A percentile compares a stretch with the other conserved stretches of the same genome.
Conservation (phyloP, 2,797 vertebrate species). For the Sciurus carolinensis region DNA sequence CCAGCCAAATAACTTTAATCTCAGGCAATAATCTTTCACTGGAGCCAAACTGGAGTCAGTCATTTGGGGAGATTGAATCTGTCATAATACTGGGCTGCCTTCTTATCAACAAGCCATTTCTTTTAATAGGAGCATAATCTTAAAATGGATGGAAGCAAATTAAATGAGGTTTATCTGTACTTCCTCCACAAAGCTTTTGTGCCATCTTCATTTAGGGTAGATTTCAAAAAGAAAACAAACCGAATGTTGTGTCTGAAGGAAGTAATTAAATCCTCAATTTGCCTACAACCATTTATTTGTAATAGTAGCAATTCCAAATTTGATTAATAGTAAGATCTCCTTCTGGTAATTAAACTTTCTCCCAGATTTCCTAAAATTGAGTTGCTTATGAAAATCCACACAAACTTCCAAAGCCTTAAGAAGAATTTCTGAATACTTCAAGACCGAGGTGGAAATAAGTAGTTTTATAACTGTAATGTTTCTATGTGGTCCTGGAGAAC, state of each 20-base stretch:
- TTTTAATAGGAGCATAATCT: constrained; percentile 69
- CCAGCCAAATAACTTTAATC: constrained; percentile 74
- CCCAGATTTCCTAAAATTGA: constrained; percentile 75
- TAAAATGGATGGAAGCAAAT: constrained; percentile 72
- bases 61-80: constrained; percentile 57
- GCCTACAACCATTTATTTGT: constrained; percentile 75
- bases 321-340: constrained; percentile 73
- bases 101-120: constrained; percentile 68
- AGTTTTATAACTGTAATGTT: not conserved
- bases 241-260: constrained; percentile 67
- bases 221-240: constrained; percentile 76
- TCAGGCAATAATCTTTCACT: constrained; percentile 65
- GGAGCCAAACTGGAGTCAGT: constrained; percentile 50
- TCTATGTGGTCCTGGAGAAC: not conserved
- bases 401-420: not conserved
- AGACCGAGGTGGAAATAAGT: constrained; percentile 9
- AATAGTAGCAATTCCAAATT: constrained; percentile 71
- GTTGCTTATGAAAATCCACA: constrained; percentile 48
- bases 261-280: constrained; percentile 80
- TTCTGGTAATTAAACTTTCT: constrained; percentile 76
- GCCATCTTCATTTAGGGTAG: constrained; percentile 59
- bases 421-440: constrained; percentile 15
- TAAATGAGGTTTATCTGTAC: constrained; percentile 76
- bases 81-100: constrained; percentile 48
- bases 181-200: constrained; percentile 67